Percentiles rank a stretch among this genome's conserved stretches.
Conservation (phyloP, 2,797 vertebrate species). For the Silurus lanzhouensis region DNA sequence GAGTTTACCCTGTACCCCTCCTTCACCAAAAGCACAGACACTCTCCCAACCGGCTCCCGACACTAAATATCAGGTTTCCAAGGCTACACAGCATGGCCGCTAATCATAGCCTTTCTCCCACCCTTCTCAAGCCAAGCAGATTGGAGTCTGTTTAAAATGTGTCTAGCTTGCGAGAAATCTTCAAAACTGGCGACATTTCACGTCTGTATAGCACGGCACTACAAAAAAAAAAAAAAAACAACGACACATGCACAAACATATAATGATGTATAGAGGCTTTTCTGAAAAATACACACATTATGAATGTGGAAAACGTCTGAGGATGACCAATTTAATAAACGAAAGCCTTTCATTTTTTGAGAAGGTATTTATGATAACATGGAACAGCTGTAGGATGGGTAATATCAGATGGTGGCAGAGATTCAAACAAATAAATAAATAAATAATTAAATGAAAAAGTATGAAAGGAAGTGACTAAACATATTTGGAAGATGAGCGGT, state of each 20-base stretch:
- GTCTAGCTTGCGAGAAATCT: conserved; percentile 47
- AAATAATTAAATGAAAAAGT: conserved; percentile 21
- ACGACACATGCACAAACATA: neutral
- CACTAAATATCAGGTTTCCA: conserved; percentile 67
- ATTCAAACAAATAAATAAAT: conserved; percentile 29
- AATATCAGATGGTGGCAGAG: conserved; percentile 47
- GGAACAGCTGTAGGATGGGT: conserved; percentile 58
- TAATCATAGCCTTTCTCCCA: conserved; percentile 54
- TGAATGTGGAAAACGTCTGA: conserved; percentile 36
- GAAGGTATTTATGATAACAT: conserved; percentile 49
- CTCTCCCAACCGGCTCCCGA: conserved; percentile 39
- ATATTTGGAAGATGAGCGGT: conserved; percentile 29
- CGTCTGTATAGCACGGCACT: neutral
- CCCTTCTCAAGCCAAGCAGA: conserved; percentile 28
- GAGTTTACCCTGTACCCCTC: conserved; percentile 48
- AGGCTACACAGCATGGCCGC: conserved; percentile 63
- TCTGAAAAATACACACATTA: neutral
- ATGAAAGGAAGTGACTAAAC: conserved; percentile 47
- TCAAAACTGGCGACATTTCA: conserved; percentile 44
- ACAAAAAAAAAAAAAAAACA: neutral
- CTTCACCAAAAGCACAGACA: conserved; percentile 18
- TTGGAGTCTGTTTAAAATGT: conserved; percentile 52
- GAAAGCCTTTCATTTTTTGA: conserved; percentile 44
- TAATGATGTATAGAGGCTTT: neutral
- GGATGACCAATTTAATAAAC: conserved; percentile 35